phyloP scores from a whole-genome alignment of 1,140 invertebrate genomes.

The Proales similis region DNA sequence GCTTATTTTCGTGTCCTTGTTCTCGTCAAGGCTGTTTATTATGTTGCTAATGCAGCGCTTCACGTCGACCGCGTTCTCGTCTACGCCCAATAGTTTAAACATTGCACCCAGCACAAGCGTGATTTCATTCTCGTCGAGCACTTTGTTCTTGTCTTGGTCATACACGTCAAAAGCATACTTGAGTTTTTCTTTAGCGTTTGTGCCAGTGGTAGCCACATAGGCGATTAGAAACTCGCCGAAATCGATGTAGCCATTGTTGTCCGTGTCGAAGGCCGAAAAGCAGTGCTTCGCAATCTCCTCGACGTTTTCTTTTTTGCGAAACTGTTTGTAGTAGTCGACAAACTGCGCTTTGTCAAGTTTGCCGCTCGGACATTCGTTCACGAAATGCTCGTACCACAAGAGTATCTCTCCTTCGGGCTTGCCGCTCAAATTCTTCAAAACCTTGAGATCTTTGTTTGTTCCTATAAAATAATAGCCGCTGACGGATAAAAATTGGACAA shows the following conservation, averaged over 20 bases:
- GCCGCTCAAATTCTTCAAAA: conserved; percentile 16
- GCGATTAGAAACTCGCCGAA: conserved; percentile 37
- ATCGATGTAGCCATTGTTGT: conserved; percentile 35
- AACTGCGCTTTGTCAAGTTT: conserved; percentile 26
- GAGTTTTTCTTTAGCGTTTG: conserved; percentile 7
- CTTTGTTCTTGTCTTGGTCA: conserved; percentile 36
- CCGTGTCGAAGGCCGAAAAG: conserved; percentile 30
- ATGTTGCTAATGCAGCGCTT: conserved; percentile 24
- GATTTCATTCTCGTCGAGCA: conserved; percentile 26
- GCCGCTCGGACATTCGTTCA: conserved; percentile 26
- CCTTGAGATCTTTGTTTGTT: conserved; percentile 35
- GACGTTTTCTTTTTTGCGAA: conserved; percentile 28
- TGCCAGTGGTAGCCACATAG: conserved; percentile 2
- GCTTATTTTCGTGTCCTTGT: conserved; percentile 27
- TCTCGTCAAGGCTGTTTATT: conserved; percentile 18
- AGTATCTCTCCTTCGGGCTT: conserved; percentile 28
- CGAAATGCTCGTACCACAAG: conserved; percentile 29
- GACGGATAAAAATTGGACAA: no score
- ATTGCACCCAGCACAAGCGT: conserved; percentile 23
- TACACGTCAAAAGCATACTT: conserved; percentile 36
- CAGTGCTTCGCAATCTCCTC: conserved; percentile 18
- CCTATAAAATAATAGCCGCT: no score
- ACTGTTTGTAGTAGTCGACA: conserved; percentile 16
- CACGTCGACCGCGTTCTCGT: conserved; percentile 19
- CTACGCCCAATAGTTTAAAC: conserved; percentile 19